Percentiles rank a stretch among this genome's conserved stretches.
Evolutionary conservation across 1,140 invertebrate species (phyloP).

Genomic region (Cydia strobilella): DNA sequence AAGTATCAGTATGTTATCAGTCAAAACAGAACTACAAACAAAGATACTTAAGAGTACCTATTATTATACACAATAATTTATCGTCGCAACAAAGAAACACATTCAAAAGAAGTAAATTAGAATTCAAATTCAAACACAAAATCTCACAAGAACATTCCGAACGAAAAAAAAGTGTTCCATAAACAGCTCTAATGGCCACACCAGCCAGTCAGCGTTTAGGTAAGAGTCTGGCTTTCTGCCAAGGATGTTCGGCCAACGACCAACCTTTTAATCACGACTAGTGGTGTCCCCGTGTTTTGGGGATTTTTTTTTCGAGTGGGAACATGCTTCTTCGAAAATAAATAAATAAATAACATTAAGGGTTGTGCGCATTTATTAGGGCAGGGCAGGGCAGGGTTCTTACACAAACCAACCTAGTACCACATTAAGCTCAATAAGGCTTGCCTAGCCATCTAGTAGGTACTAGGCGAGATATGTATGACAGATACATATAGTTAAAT

Average conservation of each 20-base stretch:
- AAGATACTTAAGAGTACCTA: too few relatives aligned
- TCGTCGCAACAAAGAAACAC: neutral
- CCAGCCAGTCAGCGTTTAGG: slow-evolving; percentile 39
- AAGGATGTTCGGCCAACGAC: slow-evolving; percentile 54
- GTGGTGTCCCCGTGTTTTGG: neutral
- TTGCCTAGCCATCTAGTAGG: too few relatives aligned
- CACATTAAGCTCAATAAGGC: too few relatives aligned
- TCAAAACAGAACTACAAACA: too few relatives aligned
- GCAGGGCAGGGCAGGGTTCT: too few relatives aligned
- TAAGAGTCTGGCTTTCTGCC: slow-evolving; percentile 47
- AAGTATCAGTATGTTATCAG: too few relatives aligned
- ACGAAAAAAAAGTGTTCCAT: slow-evolving; percentile 39
- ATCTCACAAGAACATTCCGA: slow-evolving; percentile 22
- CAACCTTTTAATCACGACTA: slow-evolving; percentile 49
- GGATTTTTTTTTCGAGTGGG: neutral
- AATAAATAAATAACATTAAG: neutral
- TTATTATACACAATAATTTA: neutral
- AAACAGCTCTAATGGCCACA: slow-evolving; percentile 41
- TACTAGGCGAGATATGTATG: too few relatives aligned
- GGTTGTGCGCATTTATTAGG: too few relatives aligned
- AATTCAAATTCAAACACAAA: neutral
- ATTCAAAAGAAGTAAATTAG: neutral
- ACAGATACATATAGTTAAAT: too few relatives aligned
- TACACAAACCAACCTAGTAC: too few relatives aligned
- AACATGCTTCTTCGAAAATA: neutral